Conservation (phyloP, 1,140 invertebrate species). For the Drosophila prosaltans region DNA sequence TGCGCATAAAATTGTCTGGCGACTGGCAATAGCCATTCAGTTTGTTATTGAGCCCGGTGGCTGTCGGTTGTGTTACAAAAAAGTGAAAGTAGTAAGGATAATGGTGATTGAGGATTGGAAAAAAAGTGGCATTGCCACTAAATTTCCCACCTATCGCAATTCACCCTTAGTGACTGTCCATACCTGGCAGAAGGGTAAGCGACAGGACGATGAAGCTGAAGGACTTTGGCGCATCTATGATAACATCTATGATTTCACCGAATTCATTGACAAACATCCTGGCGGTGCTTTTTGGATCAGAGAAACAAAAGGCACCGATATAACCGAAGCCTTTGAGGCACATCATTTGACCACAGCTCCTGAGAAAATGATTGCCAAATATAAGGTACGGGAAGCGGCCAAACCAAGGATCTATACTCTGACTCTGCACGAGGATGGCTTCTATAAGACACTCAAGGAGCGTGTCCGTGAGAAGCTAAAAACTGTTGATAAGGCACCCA, state of each 20-base stretch:
- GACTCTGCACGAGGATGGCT: conserved; percentile 87
- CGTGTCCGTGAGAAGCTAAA: conserved; percentile 84
- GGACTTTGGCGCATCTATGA: conserved; percentile 88
- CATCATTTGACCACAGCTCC: conserved; percentile 85
- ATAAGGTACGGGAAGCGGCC: conserved; percentile 85
- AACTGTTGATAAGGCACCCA: conserved; percentile 80
- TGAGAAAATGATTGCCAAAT: conserved; percentile 85
- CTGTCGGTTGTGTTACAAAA: conserved; percentile 12
- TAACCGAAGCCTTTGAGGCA: conserved; percentile 88
- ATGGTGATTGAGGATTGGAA: conserved; percentile 80
- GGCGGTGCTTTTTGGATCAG: conserved; percentile 88
- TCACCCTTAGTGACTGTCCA: conserved; percentile 62
- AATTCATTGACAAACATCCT: conserved; percentile 87
- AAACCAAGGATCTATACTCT: conserved; percentile 85
- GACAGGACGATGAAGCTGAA: conserved; percentile 86
- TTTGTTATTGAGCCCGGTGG: conserved; percentile 20
- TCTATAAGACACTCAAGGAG: conserved; percentile 87
- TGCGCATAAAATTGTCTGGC: conserved; percentile 30
- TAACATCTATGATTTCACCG: conserved; percentile 87
- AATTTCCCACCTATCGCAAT: conserved; percentile 76
- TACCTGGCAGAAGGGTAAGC: conserved; percentile 85
- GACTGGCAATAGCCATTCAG: conserved; percentile 30
- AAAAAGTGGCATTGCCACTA: conserved; percentile 71
- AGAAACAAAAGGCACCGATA: conserved; percentile 88
- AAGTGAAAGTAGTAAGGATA: neutral